Evolutionary conservation across 2,888 invertebrate species (phyloP).

Genomic region (Cerceris rybyensis): DNA sequence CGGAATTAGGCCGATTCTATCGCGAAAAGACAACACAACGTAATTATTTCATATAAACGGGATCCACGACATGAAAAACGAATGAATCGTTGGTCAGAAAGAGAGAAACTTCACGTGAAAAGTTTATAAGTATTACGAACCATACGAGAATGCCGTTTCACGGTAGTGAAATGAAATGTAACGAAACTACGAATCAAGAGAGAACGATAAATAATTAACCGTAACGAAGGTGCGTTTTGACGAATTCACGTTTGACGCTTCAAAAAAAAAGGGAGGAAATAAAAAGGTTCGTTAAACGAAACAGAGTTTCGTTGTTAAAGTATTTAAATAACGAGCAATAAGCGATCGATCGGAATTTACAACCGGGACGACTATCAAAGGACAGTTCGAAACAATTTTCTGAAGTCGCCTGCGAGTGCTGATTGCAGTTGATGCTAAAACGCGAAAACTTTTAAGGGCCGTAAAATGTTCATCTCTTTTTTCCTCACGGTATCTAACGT

Average conservation of each 20-base stretch:
- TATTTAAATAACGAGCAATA: conserved; percentile 41
- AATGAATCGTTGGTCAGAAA: too few relatives aligned
- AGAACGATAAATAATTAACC: conserved; percentile 12
- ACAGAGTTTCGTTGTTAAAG: conserved; percentile 15
- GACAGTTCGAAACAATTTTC: conserved; percentile 54
- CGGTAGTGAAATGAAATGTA: conserved; percentile 5
- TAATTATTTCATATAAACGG: background rate
- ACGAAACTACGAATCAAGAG: conserved; percentile 11
- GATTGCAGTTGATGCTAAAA: background rate
- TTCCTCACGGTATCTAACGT: background rate
- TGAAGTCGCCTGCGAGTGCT: background rate
- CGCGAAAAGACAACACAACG: conserved; percentile 15
- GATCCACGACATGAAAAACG: background rate
- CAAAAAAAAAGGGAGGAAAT: conserved; percentile 11
- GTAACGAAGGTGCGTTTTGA: too few relatives aligned
- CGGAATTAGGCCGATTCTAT: conserved; percentile 48
- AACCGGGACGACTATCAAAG: background rate
- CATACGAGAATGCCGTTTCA: conserved; percentile 12
- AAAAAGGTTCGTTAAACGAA: conserved; percentile 18
- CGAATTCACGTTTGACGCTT: background rate
- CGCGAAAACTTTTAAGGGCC: background rate
- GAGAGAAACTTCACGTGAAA: too few relatives aligned
- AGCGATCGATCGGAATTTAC: conserved; percentile 33
- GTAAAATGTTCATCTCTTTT: too few relatives aligned
- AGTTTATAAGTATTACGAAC: too few relatives aligned